Evolutionary conservation across 2,797 vertebrate genomes (phyloP).

Genomic region (Chrosomus eos): DNA sequence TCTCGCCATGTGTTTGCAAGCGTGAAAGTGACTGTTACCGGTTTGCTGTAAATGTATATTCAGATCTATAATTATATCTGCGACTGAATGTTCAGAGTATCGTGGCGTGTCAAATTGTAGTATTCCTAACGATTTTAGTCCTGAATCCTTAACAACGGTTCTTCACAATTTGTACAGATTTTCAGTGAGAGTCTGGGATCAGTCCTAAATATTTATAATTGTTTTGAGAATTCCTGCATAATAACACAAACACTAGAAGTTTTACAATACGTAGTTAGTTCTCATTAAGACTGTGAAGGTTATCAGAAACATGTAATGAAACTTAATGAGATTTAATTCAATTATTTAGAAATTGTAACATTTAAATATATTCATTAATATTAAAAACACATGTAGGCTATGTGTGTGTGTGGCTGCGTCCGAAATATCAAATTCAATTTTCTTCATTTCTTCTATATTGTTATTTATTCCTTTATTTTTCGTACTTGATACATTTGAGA

Average conservation of each 20-base stretch:
- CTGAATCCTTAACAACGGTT: neutral
- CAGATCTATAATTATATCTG: neutral
- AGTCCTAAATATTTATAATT: neutral
- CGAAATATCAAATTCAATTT: neutral
- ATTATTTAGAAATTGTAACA: neutral
- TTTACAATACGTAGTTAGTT: neutral
- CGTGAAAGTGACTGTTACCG: neutral
- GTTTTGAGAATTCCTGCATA: neutral
- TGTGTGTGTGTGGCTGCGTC: neutral
- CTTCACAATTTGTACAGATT: neutral
- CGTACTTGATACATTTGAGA: too few species aligned
- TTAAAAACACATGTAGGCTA: neutral
- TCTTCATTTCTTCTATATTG: too few species aligned
- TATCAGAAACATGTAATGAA: neutral
- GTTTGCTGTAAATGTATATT: neutral
- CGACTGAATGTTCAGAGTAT: neutral
- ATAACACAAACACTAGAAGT: neutral
- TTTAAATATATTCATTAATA: neutral
- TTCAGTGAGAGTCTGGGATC: neutral
- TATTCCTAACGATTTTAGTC: too few species aligned
- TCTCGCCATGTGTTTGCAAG: conserved; percentile 18
- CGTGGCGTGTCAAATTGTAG: neutral
- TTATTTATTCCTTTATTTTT: too few species aligned
- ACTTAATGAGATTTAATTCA: neutral
- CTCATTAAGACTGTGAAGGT: neutral